A percentile compares a stretch with the other conserved stretches of the same genome.
Conservation (phyloP, 2,113 vertebrate genomes). For the Pyxicephalus adspersus region DNA sequence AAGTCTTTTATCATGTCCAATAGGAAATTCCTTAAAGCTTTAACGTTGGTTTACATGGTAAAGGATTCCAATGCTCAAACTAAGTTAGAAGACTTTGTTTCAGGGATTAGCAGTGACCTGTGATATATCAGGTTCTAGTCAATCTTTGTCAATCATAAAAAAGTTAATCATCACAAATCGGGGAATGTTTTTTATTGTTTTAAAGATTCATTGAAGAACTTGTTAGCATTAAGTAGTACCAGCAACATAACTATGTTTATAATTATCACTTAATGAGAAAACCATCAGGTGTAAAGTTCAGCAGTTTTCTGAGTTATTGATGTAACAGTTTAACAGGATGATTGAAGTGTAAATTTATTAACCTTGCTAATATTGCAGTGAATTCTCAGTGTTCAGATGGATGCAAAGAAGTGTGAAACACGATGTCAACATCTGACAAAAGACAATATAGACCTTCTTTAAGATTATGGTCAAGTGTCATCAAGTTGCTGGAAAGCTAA, state of each 20-base stretch:
- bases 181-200: slow-evolving; percentile 10
- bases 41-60: too few species aligned
- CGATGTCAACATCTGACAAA: slow-evolving; percentile 3
- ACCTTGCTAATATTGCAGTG: slow-evolving; percentile 28
- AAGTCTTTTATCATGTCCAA: too few species aligned
- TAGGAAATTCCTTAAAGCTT: too few species aligned
- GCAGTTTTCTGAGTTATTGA: slow-evolving; percentile 12
- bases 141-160: slow-evolving; percentile 38
- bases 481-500: neutral
- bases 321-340: slow-evolving; percentile 23
- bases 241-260: neutral
- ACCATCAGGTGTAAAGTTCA: slow-evolving; percentile 44
- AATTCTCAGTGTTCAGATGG: slow-evolving; percentile 3
- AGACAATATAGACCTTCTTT: neutral
- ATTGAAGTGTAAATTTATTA: slow-evolving; percentile 46
- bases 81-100: neutral
- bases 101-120: neutral
- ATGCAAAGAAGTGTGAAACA: slow-evolving; percentile 11
- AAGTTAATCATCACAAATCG: slow-evolving; percentile 52
- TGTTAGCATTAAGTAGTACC: slow-evolving; percentile 18
- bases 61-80: too few species aligned
- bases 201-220: slow-evolving; percentile 31
- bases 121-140: neutral
- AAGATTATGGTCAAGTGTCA: neutral
- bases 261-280: slow-evolving; percentile 49